Evolutionary conservation across 1,140 invertebrate species (phyloP).

Genomic region (Asbolus verrucosus): DNA sequence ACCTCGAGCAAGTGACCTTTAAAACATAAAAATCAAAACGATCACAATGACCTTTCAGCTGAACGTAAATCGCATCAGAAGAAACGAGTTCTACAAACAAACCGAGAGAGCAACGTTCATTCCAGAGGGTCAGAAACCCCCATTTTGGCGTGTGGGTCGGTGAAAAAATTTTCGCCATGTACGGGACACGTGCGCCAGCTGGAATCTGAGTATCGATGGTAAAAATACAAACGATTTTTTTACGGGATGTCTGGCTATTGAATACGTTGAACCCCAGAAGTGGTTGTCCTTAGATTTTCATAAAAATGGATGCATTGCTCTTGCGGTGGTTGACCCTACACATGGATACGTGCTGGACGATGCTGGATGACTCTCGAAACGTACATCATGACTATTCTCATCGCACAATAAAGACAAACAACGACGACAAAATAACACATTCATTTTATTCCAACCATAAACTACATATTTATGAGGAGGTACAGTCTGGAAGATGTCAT

Average conservation of each 20-base stretch:
- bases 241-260: constrained; percentile 36
- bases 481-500: no score
- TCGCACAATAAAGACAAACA: constrained; percentile 3
- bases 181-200: constrained; percentile 7
- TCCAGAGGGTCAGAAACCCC: constrained; percentile 37
- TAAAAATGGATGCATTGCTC: constrained; percentile 51
- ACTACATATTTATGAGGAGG: constrained; percentile 29
- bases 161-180: constrained; percentile 2
- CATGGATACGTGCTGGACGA: constrained; percentile 16
- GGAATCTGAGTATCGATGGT: constrained; percentile 9
- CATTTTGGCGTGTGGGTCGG: constrained; percentile 24
- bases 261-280: constrained; percentile 49
- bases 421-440: constrained; percentile 30
- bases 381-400: constrained; percentile 32
- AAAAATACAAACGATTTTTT: constrained; percentile 38
- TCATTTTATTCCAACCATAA: constrained; percentile 30
- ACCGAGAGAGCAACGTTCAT: constrained; percentile 22
- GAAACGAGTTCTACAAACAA: constrained; percentile 56
- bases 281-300: constrained; percentile 51
- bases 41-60: constrained; percentile 59
- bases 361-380: constrained; percentile 25
- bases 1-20: constrained; percentile 62
- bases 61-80: constrained; percentile 52
- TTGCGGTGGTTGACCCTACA: constrained; percentile 48
- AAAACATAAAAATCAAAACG: constrained; percentile 60